Conservation (phyloP, 2,888 invertebrate species). For the Pyrgus malvae region DNA sequence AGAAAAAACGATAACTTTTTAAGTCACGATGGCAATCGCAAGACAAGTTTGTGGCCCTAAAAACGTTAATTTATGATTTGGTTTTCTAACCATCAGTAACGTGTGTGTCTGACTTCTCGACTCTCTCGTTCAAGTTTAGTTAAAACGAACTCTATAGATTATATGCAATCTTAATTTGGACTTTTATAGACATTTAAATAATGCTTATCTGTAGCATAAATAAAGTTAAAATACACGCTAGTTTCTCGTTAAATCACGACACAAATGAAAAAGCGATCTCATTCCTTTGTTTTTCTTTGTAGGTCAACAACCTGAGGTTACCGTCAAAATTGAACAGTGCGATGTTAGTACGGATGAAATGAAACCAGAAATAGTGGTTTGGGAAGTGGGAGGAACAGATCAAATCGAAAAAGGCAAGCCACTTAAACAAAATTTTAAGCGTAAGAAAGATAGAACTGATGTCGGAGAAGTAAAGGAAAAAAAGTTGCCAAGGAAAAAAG, state of each 20-base stretch:
- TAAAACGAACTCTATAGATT: too few species aligned
- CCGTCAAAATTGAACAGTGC: slow-evolving; percentile 19
- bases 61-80: too few species aligned
- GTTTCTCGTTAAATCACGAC: background rate
- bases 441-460: background rate
- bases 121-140: too few species aligned
- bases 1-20: too few species aligned
- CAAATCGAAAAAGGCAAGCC: background rate
- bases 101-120: too few species aligned
- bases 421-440: background rate
- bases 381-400: slow-evolving; percentile 7
- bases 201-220: too few species aligned
- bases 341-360: slow-evolving; percentile 13
- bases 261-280: slow-evolving; percentile 10
- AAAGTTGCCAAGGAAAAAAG: background rate
- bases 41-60: too few species aligned
- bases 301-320: slow-evolving; percentile 31
- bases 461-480: slow-evolving; percentile 3
- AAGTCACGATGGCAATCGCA: too few species aligned
- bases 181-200: too few species aligned
- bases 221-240: too few species aligned
- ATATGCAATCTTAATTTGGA: too few species aligned
- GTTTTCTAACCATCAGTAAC: too few species aligned
- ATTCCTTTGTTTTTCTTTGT: slow-evolving; percentile 28
- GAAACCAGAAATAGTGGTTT: slow-evolving; percentile 1